A percentile compares a stretch with the other conserved stretches of the same genome.
phyloP scores from a whole-genome alignment of 2,113 vertebrate species.

The Colius striatus region DNA sequence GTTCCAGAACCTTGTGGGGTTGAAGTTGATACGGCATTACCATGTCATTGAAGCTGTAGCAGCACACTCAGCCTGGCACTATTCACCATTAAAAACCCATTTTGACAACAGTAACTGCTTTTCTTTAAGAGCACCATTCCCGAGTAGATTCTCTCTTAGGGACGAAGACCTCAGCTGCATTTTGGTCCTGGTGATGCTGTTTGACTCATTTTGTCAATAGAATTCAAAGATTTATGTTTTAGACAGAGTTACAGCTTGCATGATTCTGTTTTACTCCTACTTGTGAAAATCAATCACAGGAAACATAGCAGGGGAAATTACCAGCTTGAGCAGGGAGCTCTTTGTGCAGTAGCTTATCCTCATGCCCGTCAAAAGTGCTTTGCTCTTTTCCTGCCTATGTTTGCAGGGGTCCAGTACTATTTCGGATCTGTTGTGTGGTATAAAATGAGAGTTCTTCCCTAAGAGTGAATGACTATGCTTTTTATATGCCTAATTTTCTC shows the following conservation, averaged over 20 bases:
- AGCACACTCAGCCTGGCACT: neutral
- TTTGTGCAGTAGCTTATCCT: neutral
- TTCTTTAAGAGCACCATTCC: neutral
- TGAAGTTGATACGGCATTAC: neutral
- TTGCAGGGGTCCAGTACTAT: neutral
- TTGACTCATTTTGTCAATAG: neutral
- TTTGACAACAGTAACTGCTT: neutral
- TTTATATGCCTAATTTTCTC: neutral
- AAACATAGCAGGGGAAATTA: neutral
- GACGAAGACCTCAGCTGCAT: neutral
- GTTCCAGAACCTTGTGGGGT: neutral
- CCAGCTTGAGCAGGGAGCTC: neutral
- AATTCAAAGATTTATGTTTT: neutral
- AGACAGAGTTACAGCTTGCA: neutral
- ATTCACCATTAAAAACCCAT: neutral
- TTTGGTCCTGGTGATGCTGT: neutral
- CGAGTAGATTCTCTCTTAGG: neutral
- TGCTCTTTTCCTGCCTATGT: neutral
- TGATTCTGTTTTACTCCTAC: constrained; percentile 14
- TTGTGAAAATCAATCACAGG: constrained; percentile 23
- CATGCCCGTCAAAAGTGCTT: neutral
- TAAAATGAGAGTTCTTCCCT: neutral
- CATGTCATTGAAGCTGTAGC: neutral
- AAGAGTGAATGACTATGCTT: neutral
- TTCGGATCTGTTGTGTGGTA: neutral